Conservation (phyloP, 2,888 invertebrate species). For the Phania funesta region DNA sequence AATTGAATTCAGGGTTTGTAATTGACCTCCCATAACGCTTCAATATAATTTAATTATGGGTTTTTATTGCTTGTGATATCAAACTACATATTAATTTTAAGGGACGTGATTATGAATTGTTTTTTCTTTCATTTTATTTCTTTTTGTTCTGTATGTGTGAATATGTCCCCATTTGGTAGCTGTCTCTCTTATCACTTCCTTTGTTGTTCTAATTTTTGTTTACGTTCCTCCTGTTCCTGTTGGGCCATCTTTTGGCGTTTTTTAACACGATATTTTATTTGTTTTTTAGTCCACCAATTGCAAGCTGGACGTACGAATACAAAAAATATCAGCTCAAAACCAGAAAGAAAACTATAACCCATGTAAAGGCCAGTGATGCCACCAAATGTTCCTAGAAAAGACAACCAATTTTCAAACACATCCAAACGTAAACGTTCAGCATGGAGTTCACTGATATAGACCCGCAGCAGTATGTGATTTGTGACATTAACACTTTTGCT, state of each 20-base stretch:
- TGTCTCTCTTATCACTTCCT: neutral
- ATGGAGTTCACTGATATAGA: slow-evolving; percentile 85
- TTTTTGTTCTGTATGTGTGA: neutral
- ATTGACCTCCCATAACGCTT: neutral
- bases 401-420: slow-evolving; percentile 85
- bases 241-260: slow-evolving; percentile 60
- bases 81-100: neutral
- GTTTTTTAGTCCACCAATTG: slow-evolving; percentile 74
- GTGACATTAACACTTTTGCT: slow-evolving; percentile 71
- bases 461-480: slow-evolving; percentile 83
- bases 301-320: slow-evolving; percentile 75
- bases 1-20: slow-evolving; percentile 25
- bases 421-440: slow-evolving; percentile 84
- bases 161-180: neutral
- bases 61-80: neutral
- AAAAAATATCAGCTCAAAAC: slow-evolving; percentile 83
- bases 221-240: slow-evolving; percentile 36
- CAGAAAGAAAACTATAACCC: slow-evolving; percentile 86
- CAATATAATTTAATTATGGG: slow-evolving; percentile 53
- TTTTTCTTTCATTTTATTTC: neutral
- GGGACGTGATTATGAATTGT: neutral
- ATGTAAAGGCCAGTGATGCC: slow-evolving; percentile 86
- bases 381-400: slow-evolving; percentile 85
- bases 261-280: slow-evolving; percentile 71
- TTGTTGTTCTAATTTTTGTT: slow-evolving; percentile 11